Base-by-base conservation (phyloP, 2,797 vertebrate species). In the Anolis apletophallus region DNA sequence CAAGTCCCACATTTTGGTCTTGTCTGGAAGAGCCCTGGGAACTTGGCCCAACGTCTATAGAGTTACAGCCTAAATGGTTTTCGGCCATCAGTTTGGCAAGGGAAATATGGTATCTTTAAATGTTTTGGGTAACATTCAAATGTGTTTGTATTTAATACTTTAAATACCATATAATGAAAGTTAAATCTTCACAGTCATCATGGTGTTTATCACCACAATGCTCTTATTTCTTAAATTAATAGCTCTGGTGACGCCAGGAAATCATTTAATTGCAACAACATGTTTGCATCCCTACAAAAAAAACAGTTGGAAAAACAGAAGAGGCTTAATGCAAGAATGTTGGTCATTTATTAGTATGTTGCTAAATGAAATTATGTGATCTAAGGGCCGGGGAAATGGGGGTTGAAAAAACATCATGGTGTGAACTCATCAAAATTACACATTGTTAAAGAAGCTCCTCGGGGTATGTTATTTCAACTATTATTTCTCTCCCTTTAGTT, bases 361-460 rank as follows among this genome's bases (percentile, higher is more conserved):
- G 89, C 90, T 93, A 94, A 95, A 93, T 0, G 13, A 89, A 83
- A 88, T 94, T 94, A 92, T 92, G 84, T 92, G 93, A 96, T 93
- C 93, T 94, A 89, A 94, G 88, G 93, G 5, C n/a, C 5, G 87
- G 52, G 46, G 40, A n/a, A 46, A 11, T 36, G 36, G 11, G 21
- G 69, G 57, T 57, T 46, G 94, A 91, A 92, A 95, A 94, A 93
- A 95, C 94, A 95, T 91, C 88, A 59, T 93, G 87, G 88, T 91
- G 89, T 34, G 79, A 95, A 93, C 85, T 95, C 86, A 95, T 95
- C 92, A 94, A 86, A 94, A 95, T 94, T 95, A 94, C 85, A 88
- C 93, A 94, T 95, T 94, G 93, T 95, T 96, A 95, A 95, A 95
- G 91, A 90, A 95, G 50, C 55, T 89, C 94, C 93, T 95, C 87